phyloP scores from a whole-genome alignment of 2,113 vertebrate species.

The Nannospalax galili region DNA sequence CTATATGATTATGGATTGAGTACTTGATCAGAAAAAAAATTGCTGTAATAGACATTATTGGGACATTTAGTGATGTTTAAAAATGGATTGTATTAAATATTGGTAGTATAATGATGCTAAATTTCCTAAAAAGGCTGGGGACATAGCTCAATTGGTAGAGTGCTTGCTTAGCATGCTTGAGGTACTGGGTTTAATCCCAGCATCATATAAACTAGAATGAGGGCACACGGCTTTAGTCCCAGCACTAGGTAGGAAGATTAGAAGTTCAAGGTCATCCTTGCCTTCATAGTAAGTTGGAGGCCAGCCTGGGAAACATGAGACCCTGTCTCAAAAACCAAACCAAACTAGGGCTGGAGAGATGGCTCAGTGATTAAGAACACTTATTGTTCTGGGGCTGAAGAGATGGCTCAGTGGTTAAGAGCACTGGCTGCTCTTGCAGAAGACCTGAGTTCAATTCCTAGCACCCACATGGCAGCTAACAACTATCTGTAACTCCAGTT shows the following conservation, averaged over 20 bases:
- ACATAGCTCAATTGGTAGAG: background rate
- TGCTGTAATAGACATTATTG: constrained; percentile 2
- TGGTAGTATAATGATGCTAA: background rate
- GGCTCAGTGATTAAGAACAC: background rate
- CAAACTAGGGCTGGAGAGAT: background rate
- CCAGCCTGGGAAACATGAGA: background rate
- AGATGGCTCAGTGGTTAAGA: too few species aligned
- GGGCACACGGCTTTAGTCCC: background rate
- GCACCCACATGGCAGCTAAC: too few species aligned
- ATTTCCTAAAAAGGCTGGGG: background rate
- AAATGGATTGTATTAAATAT: constrained; percentile 21
- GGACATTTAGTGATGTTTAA: constrained; percentile 3
- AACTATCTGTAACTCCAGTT: too few species aligned
- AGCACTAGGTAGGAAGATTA: background rate
- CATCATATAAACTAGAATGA: background rate
- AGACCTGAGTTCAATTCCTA: too few species aligned
- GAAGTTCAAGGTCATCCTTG: background rate
- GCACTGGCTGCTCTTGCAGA: too few species aligned
- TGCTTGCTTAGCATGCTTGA: background rate
- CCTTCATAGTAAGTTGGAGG: background rate
- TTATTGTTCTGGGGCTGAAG: too few species aligned
- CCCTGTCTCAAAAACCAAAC: background rate
- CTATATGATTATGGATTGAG: constrained; percentile 1
- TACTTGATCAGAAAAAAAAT: background rate
- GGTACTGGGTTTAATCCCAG: background rate